Evolutionary conservation across 2,797 vertebrate genomes (phyloP), one percentile per base, ranked within the genome.

Genomic region (Hozukius guyotensis): DNA sequence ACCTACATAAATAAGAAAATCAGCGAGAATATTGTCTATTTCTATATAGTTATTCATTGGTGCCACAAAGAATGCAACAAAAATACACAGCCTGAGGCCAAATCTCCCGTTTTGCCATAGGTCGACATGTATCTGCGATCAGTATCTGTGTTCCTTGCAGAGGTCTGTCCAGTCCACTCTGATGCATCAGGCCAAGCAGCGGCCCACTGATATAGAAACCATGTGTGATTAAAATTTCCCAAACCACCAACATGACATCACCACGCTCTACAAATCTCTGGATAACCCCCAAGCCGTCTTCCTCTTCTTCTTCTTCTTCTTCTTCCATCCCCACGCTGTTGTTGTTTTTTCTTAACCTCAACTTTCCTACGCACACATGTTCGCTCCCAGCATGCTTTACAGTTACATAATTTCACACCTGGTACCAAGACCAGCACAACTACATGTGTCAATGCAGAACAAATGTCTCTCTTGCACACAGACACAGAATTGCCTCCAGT

Each of bases 171-270:
- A 62, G 72, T 74, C 67, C 53, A 38, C 67, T 78, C 42, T 77
- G 77, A 62, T 71, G 76, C 66, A 72, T 70, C 72, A 36, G 70
- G 61, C 80, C 82, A 76, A 87, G 83, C 81, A 75, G 69, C 72
- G 2, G 77, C 38, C 76, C 71, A 62, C 84, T 86, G 87, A 93
- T 89, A 91, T 61, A 70, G 36, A 89, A 89, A 86, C 83, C 91
- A 91, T 91, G 91, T 93, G 88, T 88, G 82, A 90, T 88, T 77
- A 88, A 62, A 84, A 80, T 59, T 27, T 91, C 87, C 80, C 75
- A 77, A 85, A 85, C 64, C 81, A 82, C 72, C 70, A 82, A 36
- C 57, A 87, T 92, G 89, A 94, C 86, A 83, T 93, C 89, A 93
- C 53, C 68, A 34, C 4, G 5, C 78, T 67, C 25, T 29, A 63